Base-by-base conservation (phyloP, 2,888 invertebrate species). In the Drosophila prostipennis region DNA sequence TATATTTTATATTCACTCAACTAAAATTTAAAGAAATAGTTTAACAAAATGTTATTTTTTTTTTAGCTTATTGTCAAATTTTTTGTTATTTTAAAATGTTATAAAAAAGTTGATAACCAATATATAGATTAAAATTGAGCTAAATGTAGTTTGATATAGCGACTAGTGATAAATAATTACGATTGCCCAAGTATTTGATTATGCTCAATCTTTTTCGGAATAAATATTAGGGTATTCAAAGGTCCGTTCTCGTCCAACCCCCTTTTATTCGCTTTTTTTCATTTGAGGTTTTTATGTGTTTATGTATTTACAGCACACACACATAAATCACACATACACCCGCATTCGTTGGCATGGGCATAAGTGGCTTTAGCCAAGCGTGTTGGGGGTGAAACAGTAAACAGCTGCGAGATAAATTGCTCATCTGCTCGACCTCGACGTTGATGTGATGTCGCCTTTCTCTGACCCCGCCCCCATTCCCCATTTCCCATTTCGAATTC, bases 381-480 rank as follows among this genome's bases (percentile, higher is more conserved):
- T 79, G 53, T 49, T 58, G 49, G 79, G 78, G 78, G 76, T 32
- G 72, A 79, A 89, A 84, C 87, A 88, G 87, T 86, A 85, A 85
- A 88, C 89, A 85, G 89, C 85, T 85, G 85, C 85, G 75, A 87
- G 85, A 88, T 87, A 85, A 85, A 85, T 85, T 88, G 85, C 85
- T 89, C 89, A 87, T 79, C 87, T 88, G 83, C 67, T 79, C 87
- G 80, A 81, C 80, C 80, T 80, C 87, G 78, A 55, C 76, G 60
- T 37, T 56, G 55, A 51, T 52, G 71, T 42, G 55, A 51, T 52
- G 71, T 52, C 34, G 51, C 45, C 70, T 23, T 32, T 49, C 11
- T 26, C 55, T 16, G 40, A 49, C 14, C 51, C 48, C 19, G 16
- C 32, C 13, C 46, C 67, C 48, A 14, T 32, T 11, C 3, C 19